Percentiles rank a stretch among this genome's conserved stretches.
Conservation (phyloP, 2,888 invertebrate species). For the Tryphoninae sp. region DNA sequence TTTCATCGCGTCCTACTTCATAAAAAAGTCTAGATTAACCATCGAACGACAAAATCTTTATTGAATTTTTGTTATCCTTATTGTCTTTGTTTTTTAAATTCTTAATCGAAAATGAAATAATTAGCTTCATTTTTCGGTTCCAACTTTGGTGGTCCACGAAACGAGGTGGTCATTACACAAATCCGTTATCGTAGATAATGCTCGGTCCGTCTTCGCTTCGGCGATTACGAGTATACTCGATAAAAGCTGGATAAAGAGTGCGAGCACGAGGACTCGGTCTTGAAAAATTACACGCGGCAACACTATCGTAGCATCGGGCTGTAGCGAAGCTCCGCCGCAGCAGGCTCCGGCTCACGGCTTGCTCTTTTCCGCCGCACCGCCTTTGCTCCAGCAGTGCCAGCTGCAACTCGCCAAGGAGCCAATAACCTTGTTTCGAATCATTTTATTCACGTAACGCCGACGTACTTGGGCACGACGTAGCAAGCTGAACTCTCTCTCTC, state of each 20-base stretch:
- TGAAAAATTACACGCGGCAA: constrained; percentile 43
- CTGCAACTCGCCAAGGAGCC: constrained; percentile 71
- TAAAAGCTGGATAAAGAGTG: too few relatives aligned
- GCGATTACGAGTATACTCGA: too few relatives aligned
- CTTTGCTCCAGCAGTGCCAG: constrained; percentile 61
- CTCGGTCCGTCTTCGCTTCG: too few relatives aligned
- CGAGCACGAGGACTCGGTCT: constrained; percentile 10
- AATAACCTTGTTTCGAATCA: constrained; percentile 77
- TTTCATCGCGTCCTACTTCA: too few relatives aligned
- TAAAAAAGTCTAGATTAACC: too few relatives aligned
- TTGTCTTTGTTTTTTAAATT: too few relatives aligned
- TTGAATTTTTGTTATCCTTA: too few relatives aligned
- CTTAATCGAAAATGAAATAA: too few relatives aligned
- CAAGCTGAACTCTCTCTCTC: constrained; percentile 65
- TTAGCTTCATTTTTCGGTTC: not conserved
- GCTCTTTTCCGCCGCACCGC: constrained; percentile 29
- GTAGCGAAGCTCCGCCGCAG: constrained; percentile 3
- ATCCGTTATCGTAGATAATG: not conserved
- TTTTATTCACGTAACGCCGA: constrained; percentile 73
- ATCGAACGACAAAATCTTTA: too few relatives aligned
- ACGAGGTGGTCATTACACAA: not conserved
- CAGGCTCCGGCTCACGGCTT: constrained; percentile 17
- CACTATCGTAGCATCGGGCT: constrained; percentile 45
- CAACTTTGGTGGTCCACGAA: not conserved
- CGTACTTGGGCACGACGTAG: constrained; percentile 51